Evolutionary conservation across 1,140 invertebrate genomes (phyloP).

Genomic region (Laodelphax striatellus): DNA sequence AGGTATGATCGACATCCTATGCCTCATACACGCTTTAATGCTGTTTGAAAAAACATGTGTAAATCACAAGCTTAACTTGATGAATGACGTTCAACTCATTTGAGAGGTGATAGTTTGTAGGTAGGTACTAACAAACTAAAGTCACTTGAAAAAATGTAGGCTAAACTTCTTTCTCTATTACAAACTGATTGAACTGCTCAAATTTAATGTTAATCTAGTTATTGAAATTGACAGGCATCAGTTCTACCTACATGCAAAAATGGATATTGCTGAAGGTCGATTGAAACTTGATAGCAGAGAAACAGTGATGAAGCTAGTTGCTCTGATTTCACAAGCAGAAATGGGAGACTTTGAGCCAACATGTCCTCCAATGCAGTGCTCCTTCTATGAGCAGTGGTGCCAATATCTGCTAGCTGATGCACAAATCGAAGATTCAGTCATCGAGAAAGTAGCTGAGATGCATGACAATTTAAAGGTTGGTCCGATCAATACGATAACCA

Average conservation of each 20-base stretch:
- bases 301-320: conserved; percentile 57
- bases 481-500: too few relatives aligned
- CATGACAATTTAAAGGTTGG: conserved; percentile 41
- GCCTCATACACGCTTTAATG: too few relatives aligned
- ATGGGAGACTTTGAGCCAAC: conserved; percentile 51
- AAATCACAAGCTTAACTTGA: too few relatives aligned
- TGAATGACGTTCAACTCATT: too few relatives aligned
- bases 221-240: conserved; percentile 44
- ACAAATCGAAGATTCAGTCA: conserved; percentile 41
- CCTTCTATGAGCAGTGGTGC: conserved; percentile 47
- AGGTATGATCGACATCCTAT: too few relatives aligned
- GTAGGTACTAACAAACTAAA: too few relatives aligned
- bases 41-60: too few relatives aligned
- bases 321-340: conserved; percentile 64
- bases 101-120: too few relatives aligned
- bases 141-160: too few relatives aligned
- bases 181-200: too few relatives aligned
- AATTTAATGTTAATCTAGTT: too few relatives aligned
- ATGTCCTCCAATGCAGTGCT: conserved; percentile 41
- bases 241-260: conserved; percentile 69
- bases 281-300: conserved; percentile 53
- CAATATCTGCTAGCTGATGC: conserved; percentile 36
- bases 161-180: too few relatives aligned
- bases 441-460: conserved; percentile 46
- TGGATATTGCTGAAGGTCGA: conserved; percentile 58